Evolutionary conservation across 2,113 vertebrate species (phyloP), one percentile per base, ranked within the genome.

Genomic region (Cyphomyrus plagiostoma): DNA sequence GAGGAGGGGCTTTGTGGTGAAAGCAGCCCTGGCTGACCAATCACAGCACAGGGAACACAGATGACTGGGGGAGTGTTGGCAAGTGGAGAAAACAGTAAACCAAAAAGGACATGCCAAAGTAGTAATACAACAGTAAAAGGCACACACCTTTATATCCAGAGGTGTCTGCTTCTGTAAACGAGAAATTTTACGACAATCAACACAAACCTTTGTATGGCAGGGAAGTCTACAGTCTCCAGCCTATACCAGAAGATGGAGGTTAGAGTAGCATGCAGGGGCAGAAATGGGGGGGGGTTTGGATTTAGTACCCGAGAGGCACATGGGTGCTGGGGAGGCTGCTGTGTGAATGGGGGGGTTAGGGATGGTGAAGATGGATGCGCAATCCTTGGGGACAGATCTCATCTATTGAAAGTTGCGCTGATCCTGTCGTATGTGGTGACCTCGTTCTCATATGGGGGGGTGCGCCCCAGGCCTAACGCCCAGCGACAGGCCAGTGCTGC

Each of bases 91-190:
- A 62, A 58, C 26, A 77, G 48, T 46, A 52, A 89, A 50, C 74
- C n/a, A 92, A 91, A 90, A 93, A 92, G 92, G 92, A 74, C 96
- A 96, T 96, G 96, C 95, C 93, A 94, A 91, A 91, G 53, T 93
- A 91, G 92, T 93, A 91, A 94, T 94, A 95, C 91, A 94, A 95
- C 88, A 93, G 88, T 90, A 92, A 92, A 95, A 92, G 93, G 92
- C 95, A 97, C 96, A 96, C 92, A 96, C 96, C 96, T 97, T 95
- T 92, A 89, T 91, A 92, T 96, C 96, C 96, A 94, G 93, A 93
- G 92, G 94, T 92, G 90, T 95, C 95, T 93, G 94, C 93, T 93
- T 96, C 96, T 97, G 96, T 95, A 92, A 95, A 97, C 93, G 95
- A 97, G 93, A 96, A 95, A 96, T 95, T 91, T 94, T 93, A 91